Evolutionary conservation across 2,888 invertebrate genomes (phyloP).

Genomic region (Aporophyla lueneburgensis): DNA sequence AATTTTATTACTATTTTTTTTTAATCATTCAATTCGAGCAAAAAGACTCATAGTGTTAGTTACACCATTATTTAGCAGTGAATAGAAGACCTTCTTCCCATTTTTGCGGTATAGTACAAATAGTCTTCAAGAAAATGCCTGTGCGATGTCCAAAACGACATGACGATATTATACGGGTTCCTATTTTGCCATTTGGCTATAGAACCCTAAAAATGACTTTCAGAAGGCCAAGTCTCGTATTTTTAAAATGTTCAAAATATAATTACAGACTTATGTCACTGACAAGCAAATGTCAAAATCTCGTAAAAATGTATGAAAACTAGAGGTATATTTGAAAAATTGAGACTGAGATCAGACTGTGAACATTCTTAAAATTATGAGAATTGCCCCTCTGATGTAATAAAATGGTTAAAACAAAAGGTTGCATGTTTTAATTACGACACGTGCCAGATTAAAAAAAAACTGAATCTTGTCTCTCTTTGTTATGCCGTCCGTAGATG

Average conservation of each 20-base stretch:
- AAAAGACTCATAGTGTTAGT: too few species aligned
- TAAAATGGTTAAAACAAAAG: slow-evolving; percentile 14
- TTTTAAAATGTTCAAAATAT: too few species aligned
- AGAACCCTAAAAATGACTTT: background rate
- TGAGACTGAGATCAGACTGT: too few species aligned
- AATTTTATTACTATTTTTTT: too few species aligned
- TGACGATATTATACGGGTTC: background rate
- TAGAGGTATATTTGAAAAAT: too few species aligned
- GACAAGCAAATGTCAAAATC: too few species aligned
- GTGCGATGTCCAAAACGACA: background rate
- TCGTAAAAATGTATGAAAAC: too few species aligned
- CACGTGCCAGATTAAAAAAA: slow-evolving; percentile 32
- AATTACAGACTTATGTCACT: too few species aligned
- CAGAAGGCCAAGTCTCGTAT: background rate
- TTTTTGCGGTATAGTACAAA: background rate
- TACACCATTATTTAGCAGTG: background rate
- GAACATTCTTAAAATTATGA: too few species aligned
- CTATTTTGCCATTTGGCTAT: background rate
- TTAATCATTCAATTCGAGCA: too few species aligned
- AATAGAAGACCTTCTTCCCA: background rate
- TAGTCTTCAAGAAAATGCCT: background rate
- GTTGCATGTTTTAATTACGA: slow-evolving; percentile 27
- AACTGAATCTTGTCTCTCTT: slow-evolving; percentile 41
- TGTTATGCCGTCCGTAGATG: slow-evolving; percentile 37
- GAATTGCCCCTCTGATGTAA: too few species aligned